Evolutionary conservation across 2,888 invertebrate species (phyloP).

Genomic region (Lissonota sp.): DNA sequence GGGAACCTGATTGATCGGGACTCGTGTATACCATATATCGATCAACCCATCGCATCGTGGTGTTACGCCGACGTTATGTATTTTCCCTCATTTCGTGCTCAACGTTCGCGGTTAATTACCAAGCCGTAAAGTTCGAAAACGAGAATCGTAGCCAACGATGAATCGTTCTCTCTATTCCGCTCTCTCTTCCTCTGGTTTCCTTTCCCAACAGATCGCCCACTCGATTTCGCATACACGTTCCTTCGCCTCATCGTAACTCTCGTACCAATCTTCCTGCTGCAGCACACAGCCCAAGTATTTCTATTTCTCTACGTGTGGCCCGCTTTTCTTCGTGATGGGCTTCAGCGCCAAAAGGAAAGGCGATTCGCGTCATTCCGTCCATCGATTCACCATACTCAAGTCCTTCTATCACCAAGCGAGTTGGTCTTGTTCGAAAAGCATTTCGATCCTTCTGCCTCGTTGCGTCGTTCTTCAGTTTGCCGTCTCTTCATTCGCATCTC

Average conservation of each 20-base stretch:
- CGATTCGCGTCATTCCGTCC: too few species aligned
- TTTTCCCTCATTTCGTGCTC: background rate
- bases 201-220: background rate
- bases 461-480: background rate
- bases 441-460: constrained; percentile 3
- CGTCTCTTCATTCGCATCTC: constrained; percentile 4
- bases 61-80: background rate
- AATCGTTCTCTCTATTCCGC: background rate
- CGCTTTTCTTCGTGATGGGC: too few species aligned
- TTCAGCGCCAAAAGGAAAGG: too few species aligned
- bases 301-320: too few species aligned
- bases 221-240: background rate
- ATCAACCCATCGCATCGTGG: background rate
- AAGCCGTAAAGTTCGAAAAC: constrained; percentile 10
- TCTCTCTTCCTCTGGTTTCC: background rate
- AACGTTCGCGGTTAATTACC: constrained; percentile 41
- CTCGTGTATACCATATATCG: background rate
- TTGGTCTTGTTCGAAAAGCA: constrained; percentile 14
- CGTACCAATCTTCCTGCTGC: constrained; percentile 44
- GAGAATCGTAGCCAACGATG: background rate
- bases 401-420: background rate
- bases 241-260: constrained; percentile 18
- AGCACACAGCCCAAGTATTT: background rate
- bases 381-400: too few species aligned
- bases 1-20: constrained; percentile 34